Evolutionary conservation across 2,797 vertebrate species (phyloP).

Genomic region (Taenioides sp.): DNA sequence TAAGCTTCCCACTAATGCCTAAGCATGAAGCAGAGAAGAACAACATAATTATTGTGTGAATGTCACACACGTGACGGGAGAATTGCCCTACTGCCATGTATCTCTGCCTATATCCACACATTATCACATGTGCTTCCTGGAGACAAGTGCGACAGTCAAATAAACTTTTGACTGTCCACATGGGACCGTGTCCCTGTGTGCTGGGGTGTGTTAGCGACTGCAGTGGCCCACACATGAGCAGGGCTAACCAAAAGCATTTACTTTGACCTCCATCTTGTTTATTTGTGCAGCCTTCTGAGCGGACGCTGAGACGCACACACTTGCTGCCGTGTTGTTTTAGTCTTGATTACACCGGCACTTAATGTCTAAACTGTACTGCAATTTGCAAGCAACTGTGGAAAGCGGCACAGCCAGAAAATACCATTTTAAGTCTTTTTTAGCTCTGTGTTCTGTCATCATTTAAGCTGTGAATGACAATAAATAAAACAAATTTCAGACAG

Average conservation of each 20-base stretch:
- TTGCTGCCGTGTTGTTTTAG: slow-evolving; percentile 53
- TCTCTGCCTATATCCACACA: neutral
- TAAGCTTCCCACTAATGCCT: too few relatives aligned
- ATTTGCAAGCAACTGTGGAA: slow-evolving; percentile 43
- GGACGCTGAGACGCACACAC: slow-evolving; percentile 29
- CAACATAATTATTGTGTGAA: too few relatives aligned
- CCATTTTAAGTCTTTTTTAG: slow-evolving; percentile 6
- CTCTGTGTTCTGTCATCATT: slow-evolving; percentile 16
- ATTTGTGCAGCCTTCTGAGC: slow-evolving; percentile 56
- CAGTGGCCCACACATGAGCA: slow-evolving; percentile 46
- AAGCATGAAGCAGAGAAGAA: too few relatives aligned
- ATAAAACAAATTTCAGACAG: slow-evolving; percentile 11
- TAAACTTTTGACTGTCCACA: neutral
- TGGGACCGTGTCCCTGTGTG: slow-evolving; percentile 30
- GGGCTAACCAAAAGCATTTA: slow-evolving; percentile 48
- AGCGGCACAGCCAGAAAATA: slow-evolving; percentile 25
- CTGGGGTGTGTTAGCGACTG: slow-evolving; percentile 7
- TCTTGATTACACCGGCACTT: slow-evolving; percentile 37
- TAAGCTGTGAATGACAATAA: slow-evolving; percentile 18
- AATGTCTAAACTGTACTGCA: slow-evolving; percentile 40
- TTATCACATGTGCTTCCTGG: neutral
- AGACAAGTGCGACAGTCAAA: slow-evolving; percentile 7
- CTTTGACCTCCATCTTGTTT: slow-evolving; percentile 55
- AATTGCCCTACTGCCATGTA: too few relatives aligned
- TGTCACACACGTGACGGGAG: too few relatives aligned